Base-by-base conservation (phyloP, 2,113 vertebrate species). In the Phyllostomus discolor region DNA sequence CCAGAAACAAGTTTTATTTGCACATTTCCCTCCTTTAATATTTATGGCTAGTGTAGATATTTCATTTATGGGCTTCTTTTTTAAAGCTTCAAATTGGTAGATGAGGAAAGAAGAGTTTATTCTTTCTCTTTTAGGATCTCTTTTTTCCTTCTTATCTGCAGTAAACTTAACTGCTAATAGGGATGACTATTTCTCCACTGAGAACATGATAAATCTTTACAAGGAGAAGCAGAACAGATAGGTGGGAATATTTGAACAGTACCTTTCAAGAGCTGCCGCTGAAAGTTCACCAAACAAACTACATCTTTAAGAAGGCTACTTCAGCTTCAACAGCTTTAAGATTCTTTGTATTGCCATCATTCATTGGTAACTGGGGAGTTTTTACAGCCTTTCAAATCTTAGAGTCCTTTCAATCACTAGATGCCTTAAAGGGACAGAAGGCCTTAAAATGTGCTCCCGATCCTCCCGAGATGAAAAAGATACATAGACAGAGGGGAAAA, bases 351-450 rank as follows among this genome's bases (percentile, higher is more conserved):
- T 96, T 93, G 76, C 94, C 89, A 97, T 96, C 17, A n/a, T 73
- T 98, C 92, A 84, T 87, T 91, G 97, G 98, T 94, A 98, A 98
- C 98, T 94, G 90, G 96, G 97, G 98, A 98, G 97, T 97, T 98
- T 98, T 98, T 98, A 98, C 82, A 97, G 95, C 90, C 97, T 98
- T 98, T 98, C 97, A 98, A 98, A 98, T 96, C 95, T 96, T 97
- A 95, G 95, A 97, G 95, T 98, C 97, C 98, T 98, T 98, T 99
- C 98, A 98, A 98, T 98, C 98, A 98, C 96, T 92, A 97, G 96
- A 98, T 98, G 98, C 98, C 98, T 99, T 98, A 98, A 98, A 99
- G 97, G 98, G 98, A 98, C 98, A 98, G 98, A 98, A 98, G 95
- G 97, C 96, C 98, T 98, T 98, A 98, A 98, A 98, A 97, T 91